These are phyloP conservation scores for Drosophila insularis DNA, from an alignment of 1,140 invertebrate genomes.

Conservation along the genomic window DNA sequence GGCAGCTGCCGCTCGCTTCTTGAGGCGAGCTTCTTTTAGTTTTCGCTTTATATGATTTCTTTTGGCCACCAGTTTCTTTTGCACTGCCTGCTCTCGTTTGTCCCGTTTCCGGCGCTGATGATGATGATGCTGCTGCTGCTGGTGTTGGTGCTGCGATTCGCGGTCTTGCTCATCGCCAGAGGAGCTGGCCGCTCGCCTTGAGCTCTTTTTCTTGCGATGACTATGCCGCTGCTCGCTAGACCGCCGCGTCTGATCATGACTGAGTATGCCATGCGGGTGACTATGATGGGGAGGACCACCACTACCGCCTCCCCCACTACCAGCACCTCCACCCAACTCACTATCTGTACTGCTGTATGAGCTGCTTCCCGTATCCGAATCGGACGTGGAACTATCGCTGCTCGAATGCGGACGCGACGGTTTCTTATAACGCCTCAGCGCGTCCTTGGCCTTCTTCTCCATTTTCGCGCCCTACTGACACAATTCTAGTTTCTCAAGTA, in stretches of 20 bases:
- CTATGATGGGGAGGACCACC: conserved; percentile 32
- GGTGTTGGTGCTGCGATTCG: conserved; percentile 70
- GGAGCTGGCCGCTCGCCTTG: conserved; percentile 58
- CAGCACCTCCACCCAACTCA: conserved; percentile 42
- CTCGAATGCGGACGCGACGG: conserved; percentile 71
- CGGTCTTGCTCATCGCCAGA: conserved; percentile 72
- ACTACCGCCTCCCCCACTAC: conserved; percentile 5
- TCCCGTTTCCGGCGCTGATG: conserved; percentile 72
- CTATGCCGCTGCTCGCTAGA: conserved; percentile 47
- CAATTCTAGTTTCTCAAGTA: background rate
- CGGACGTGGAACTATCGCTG: conserved; percentile 76
- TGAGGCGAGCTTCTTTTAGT: conserved; percentile 74
- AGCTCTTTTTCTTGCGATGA: conserved; percentile 73
- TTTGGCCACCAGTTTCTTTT: conserved; percentile 79
- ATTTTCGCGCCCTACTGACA: conserved; percentile 29
- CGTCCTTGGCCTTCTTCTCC: conserved; percentile 78
- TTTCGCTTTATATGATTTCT: conserved; percentile 78
- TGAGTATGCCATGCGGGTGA: conserved; percentile 32
- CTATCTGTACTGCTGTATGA: conserved; percentile 77
- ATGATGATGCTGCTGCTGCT: conserved; percentile 52
- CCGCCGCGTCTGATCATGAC: conserved; percentile 31
- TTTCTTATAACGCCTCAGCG: conserved; percentile 75
- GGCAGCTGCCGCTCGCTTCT: conserved; percentile 71
- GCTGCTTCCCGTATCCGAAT: conserved; percentile 70
- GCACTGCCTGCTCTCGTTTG: conserved; percentile 64